phyloP scores from a whole-genome alignment of 2,888 invertebrate species.

The Neoaliturus tenellus region DNA sequence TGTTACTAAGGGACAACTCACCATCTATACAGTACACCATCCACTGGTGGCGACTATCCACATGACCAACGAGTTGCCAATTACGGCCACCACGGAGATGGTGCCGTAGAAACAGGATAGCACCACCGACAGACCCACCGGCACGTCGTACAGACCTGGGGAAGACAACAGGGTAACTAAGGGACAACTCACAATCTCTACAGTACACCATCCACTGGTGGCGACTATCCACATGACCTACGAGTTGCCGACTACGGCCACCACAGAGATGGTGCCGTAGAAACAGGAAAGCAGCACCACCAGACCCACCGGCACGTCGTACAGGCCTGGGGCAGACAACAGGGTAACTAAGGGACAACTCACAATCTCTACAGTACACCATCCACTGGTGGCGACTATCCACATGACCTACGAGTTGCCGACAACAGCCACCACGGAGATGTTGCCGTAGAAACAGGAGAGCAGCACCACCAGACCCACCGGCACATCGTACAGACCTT shows the following conservation, averaged over 20 bases:
- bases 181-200: no score
- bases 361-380: no score
- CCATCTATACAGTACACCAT: no score
- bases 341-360: no score
- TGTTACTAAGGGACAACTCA: no score
- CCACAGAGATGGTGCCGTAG: slow-evolving; percentile 88
- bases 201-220: no score
- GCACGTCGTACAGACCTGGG: slow-evolving; percentile 83
- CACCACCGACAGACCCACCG: slow-evolving; percentile 82
- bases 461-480: slow-evolving; percentile 83
- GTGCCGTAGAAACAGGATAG: slow-evolving; percentile 88
- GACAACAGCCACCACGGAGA: slow-evolving; percentile 87
- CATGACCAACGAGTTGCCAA: no score
- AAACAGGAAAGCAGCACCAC: slow-evolving; percentile 85
- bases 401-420: slow-evolving; percentile 92
- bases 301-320: slow-evolving; percentile 84
- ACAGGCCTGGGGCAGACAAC: slow-evolving; percentile 79
- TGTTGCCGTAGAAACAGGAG: slow-evolving; percentile 87
- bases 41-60: no score
- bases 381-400: slow-evolving; percentile 88
- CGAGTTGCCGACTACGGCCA: no score
- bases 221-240: slow-evolving; percentile 73
- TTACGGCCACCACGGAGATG: slow-evolving; percentile 88
- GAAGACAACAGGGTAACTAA: no score
- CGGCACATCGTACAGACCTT: slow-evolving; percentile 83